Base-by-base conservation (phyloP, 2,888 invertebrate species). In the Ptycholaimellus sp. region DNA sequence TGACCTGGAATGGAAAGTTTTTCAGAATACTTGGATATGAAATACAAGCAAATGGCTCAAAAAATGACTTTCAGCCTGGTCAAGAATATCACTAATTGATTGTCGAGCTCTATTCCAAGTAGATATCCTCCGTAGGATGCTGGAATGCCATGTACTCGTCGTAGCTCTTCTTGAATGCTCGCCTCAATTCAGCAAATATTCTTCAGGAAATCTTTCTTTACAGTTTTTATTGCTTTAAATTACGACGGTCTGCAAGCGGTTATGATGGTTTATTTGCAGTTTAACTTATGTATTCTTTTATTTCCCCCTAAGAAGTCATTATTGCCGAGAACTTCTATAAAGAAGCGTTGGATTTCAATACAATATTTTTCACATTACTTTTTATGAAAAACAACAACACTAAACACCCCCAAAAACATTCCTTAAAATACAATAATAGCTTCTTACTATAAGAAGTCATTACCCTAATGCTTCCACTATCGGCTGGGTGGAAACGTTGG, bases 131-230 rank as follows among this genome's bases (percentile, higher is more conserved):
- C 54, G 85, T 82, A 41, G 90, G 93, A 66, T 87, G 90, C 59
- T 87, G 85, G 59, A 87, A 87, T 67, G 93, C 90, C 68, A 93
- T 83, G 63, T 85, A 93, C 65, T 90, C 87, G 59, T 87, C 83
- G 67, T 93, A 93, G 68, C 90, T 90, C 56, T 85, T 73, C 62
- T 87, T 82, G 66, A 93, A 90, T 49, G 90, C 87, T 58, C 85
- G 72, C 58, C 87, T 90, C 70, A 45, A 73, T 73, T 47, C 46
- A 73, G 47, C 46, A 46, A 58, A 53, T 49, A 19, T 35, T 29
- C 4, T 13, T 7, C 18, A 41, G 7, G 13, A 7, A 7, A 17
- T 19, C 11, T 17, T 25, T 17, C 7, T 38, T 38, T 18, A 19
- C 39, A 28, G 25, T 33, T 38, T 32, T 22, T 18, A 9, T 21